Evolutionary conservation across 2,888 invertebrate species (phyloP).

Genomic region (Dysmachus trigonus): DNA sequence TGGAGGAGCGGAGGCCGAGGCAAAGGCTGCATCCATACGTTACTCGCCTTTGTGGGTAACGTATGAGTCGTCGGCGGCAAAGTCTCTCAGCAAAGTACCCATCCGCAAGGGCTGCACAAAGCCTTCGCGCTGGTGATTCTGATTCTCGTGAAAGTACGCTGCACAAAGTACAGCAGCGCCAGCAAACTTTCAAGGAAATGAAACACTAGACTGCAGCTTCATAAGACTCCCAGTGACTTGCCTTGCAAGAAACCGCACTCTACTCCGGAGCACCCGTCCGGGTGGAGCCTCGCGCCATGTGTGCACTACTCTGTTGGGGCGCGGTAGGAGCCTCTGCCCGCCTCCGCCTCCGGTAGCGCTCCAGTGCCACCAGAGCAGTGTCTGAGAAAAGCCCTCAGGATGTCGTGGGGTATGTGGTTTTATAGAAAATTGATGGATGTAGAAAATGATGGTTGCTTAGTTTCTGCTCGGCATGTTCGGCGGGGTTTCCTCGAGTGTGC

Average conservation of each 20-base stretch:
- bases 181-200: constrained; percentile 46
- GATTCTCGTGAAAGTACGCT: constrained; percentile 17
- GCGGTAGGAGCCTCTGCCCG: background rate
- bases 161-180: constrained; percentile 44
- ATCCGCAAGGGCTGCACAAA: constrained; percentile 40
- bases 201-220: constrained; percentile 44
- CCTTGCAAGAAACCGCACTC: constrained; percentile 24
- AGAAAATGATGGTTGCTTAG: constrained; percentile 48
- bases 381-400: constrained; percentile 46
- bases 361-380: background rate
- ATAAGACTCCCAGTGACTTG: constrained; percentile 27
- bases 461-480: constrained; percentile 42
- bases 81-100: constrained; percentile 2
- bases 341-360: background rate
- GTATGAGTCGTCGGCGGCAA: constrained; percentile 26
- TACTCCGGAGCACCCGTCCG: background rate
- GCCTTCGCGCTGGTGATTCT: constrained; percentile 26
- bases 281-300: background rate
- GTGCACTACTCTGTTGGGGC: background rate
- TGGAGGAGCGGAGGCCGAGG: too few relatives aligned
- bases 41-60: constrained; percentile 32
- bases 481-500: constrained; percentile 44
- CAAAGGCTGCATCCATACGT: constrained; percentile 17
- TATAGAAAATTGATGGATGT: constrained; percentile 44
- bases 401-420: constrained; percentile 44